Conservation (phyloP, 2,113 vertebrate genomes). For the Theristicus caerulescens region DNA sequence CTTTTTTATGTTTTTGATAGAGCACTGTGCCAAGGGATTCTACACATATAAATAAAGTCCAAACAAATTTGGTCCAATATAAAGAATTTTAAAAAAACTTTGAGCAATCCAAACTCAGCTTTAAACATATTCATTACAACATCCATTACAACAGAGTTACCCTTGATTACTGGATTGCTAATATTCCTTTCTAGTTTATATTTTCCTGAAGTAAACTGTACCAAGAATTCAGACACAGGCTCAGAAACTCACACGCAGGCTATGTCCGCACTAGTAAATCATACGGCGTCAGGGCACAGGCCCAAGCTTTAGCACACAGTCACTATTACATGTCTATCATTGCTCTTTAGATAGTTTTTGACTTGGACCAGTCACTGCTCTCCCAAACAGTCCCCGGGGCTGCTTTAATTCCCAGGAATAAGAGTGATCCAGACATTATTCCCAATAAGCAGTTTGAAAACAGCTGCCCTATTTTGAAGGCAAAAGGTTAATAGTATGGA, state of each 20-base stretch:
- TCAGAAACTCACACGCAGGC: not conserved
- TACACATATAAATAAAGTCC: not conserved
- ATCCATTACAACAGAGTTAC: not conserved
- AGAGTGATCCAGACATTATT: not conserved
- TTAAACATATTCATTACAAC: not conserved
- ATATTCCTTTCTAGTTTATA: not conserved
- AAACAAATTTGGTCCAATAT: not conserved
- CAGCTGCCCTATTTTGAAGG: not conserved
- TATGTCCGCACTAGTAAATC: not conserved
- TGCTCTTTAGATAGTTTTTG: not conserved
- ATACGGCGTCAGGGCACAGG: rapidly evolving
- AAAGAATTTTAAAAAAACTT: not conserved
- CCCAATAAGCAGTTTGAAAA: not conserved
- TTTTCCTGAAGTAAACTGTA: not conserved
- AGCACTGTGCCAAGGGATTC: not conserved
- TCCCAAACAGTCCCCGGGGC: not conserved
- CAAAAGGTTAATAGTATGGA: not conserved
- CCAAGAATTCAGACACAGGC: not conserved
- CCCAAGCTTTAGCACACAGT: not conserved
- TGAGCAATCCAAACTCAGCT: not conserved
- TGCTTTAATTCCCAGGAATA: not conserved
- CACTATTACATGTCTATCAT: not conserved
- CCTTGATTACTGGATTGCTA: not conserved
- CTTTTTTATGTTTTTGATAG: not conserved
- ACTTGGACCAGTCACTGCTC: not conserved